Base-by-base conservation (phyloP, 2,113 vertebrate genomes). In the Struthidea cinerea region DNA sequence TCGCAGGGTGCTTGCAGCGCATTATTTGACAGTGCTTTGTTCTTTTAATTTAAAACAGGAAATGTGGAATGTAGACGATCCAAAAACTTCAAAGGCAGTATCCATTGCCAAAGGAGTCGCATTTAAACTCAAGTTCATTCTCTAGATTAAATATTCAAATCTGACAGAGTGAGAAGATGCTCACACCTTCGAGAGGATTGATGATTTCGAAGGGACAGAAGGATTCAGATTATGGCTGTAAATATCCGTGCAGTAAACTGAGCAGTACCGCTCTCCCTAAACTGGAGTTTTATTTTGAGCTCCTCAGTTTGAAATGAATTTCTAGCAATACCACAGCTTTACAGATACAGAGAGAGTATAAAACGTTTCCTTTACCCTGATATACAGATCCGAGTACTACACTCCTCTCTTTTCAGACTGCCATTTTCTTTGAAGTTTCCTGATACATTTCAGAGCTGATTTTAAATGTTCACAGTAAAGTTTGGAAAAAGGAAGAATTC, bases 21-120 rank as follows among this genome's bases (percentile, higher is more conserved):
- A 1, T 42, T 90, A 32, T 57, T 77, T 8, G 1, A 75, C 64
- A 84, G 28, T 6, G 44, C 87, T 94, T 94, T 87, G 56, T 92
- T 97, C 84, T 92, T 81, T 78, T 70, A 70, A 82, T 84, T 84
- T 92, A 75, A 78, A 95, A 71, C 77, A 74, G 68, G 70, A 94
- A 91, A 77, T 7, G 3, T 8, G 67, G 79, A 87, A 92, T 47
- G 46, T 23, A 70, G 83, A 74, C 46, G 59, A 92, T 63, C 68
- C 79, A 61, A 77, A 85, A 95, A 74, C 94, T 96, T 97, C 92
- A 96, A 96, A 97, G 79, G 83, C 60, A 55, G 50, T 80, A 94
- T 70, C 55, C 76, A 42, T 44, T 92, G 90, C 95, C 92, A 93
- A 95, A 93, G 90, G 71, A 93, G 73, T 67, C 6, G 1, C 44